Evolutionary conservation across 23 tunicate genomes (phyloP), one percentile per base, ranked within the genome.

Genomic region (Oikopleura dioica): DNA sequence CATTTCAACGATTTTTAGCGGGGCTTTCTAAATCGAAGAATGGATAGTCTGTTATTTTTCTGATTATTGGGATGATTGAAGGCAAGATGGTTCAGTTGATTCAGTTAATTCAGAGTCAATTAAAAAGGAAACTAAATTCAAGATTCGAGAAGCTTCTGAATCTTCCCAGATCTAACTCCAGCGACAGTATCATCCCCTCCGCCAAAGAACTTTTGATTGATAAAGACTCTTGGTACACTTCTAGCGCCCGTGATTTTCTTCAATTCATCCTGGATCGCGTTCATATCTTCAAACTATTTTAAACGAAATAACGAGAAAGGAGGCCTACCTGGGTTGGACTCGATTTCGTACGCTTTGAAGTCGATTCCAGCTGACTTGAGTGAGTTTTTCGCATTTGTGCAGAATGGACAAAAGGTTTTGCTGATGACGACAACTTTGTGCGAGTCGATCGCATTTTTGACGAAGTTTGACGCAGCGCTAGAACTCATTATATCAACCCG

Each of bases 221-320:
- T 63, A 28, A 63, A 63, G 4, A 63, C 72, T 16, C 72, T 23
- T 4, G 72, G 72, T 2, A 63, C 72, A 63, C 72, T 63, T 63
- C 72, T 23, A 28, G 28, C 72, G 26, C 30, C 30, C 2, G 72
- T 63, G 28, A 21, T 63, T 2, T 63, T 26, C 4, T 2, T 23
- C 72, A 63, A 63, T 12, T 63, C 16, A 29, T 63, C 72, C n/a
- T 63, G 72, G 4, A 63, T 63, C 72, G 16, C 30, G 72, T 63
- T 26, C 72, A 63, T 63, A 16, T 63, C 72, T 63, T 16, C 2
- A 21, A n/a, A n/a, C n/a, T n/a, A n/a, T n/a, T n/a, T n/a, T n/a
- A n/a, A n/a, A n/a, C n/a, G n/a, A n/a, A n/a, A n/a, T n/a, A n/a
- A n/a, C n/a, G n/a, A n/a, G n/a, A n/a, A n/a, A n/a, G n/a, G n/a